A percentile compares a stretch with the other conserved stretches of the same genome.
phyloP scores from a whole-genome alignment of 2,888 invertebrate species.

The Brachyptera putata region DNA sequence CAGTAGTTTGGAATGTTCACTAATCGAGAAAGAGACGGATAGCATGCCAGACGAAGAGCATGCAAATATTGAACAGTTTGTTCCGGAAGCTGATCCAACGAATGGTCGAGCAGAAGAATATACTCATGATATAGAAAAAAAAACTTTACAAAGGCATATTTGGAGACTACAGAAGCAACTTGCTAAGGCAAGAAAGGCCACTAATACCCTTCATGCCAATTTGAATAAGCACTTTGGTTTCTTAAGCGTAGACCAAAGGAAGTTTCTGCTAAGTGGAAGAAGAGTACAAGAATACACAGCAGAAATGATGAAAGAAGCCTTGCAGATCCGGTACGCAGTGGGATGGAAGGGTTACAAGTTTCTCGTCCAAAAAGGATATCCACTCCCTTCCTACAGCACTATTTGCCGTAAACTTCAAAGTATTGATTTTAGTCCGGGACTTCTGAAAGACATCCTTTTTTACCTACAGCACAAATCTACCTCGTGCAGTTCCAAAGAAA shows the following conservation, averaged over 20 bases:
- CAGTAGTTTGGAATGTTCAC: no score
- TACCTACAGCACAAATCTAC: not conserved
- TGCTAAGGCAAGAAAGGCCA: no score
- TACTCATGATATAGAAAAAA: no score
- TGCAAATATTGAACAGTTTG: no score
- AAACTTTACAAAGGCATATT: not conserved
- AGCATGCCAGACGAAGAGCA: no score
- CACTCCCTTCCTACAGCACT: not conserved
- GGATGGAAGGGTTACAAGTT: not conserved
- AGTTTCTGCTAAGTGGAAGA: not conserved
- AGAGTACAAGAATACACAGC: not conserved
- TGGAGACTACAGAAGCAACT: not conserved
- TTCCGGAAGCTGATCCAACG: no score
- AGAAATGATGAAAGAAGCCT: not conserved
- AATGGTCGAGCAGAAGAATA: no score
- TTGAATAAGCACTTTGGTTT: not conserved
- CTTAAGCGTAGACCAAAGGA: not conserved
- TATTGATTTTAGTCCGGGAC: not conserved
- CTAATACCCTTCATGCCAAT: not conserved
- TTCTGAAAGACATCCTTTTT: not conserved
- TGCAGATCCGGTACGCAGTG: not conserved
- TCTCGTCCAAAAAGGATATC: not conserved
- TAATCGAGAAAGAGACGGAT: no score
- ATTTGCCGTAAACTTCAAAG: not conserved
- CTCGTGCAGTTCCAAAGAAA: not conserved